phyloP scores from a whole-genome alignment of 2,797 vertebrate genomes.

The Eutrigla gurnardus region DNA sequence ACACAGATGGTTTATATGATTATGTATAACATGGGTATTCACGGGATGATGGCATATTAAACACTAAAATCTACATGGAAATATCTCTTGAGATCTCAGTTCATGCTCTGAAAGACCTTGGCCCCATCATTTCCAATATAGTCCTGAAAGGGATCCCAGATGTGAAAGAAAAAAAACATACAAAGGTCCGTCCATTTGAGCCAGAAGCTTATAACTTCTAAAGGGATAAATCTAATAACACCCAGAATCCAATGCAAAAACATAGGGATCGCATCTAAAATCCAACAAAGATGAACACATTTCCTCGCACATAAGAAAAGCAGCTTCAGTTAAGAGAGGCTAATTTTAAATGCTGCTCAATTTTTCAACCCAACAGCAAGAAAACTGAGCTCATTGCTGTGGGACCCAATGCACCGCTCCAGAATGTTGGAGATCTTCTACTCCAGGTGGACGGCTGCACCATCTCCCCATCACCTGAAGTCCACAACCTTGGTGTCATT shows the following conservation, averaged over 20 bases:
- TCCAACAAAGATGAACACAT: not conserved
- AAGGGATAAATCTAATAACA: not conserved
- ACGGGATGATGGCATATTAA: not conserved
- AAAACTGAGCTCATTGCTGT: too few relatives aligned
- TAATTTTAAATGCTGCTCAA: not conserved
- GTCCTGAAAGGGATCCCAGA: not conserved
- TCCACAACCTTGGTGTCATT: too few relatives aligned
- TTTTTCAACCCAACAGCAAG: too few relatives aligned
- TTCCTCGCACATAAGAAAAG: not conserved
- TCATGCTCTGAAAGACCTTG: not conserved
- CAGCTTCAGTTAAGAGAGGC: not conserved
- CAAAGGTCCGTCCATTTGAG: not conserved
- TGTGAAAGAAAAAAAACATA: not conserved
- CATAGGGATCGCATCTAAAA: not conserved
- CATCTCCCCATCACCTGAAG: too few relatives aligned
- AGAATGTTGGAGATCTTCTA: too few relatives aligned
- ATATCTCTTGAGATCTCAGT: not conserved
- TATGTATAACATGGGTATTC: not conserved
- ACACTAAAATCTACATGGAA: not conserved
- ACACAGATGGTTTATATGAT: not conserved
- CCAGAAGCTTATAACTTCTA: not conserved
- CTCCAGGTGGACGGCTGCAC: too few relatives aligned
- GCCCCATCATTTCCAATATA: not conserved
- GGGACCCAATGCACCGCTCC: too few relatives aligned
- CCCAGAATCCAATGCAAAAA: not conserved